Evolutionary conservation across 1,140 invertebrate genomes (phyloP).

Genomic region (Megalonaias nervosa): DNA sequence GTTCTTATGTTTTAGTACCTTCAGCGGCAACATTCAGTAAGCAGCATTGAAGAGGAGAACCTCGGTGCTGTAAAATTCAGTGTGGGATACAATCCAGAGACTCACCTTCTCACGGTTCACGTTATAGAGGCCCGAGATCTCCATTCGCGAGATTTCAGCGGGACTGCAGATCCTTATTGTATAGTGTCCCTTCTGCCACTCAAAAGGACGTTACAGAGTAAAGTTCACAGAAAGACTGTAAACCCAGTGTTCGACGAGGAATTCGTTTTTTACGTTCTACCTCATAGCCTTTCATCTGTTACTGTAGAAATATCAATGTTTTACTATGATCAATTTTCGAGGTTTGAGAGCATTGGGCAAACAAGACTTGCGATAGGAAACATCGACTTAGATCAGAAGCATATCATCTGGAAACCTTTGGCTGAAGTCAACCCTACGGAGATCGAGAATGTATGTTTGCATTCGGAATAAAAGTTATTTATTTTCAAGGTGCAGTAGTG

Average conservation of each 20-base stretch:
- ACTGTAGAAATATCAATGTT: slow-evolving; percentile 67
- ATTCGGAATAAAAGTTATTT: background rate
- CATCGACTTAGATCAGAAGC: slow-evolving; percentile 60
- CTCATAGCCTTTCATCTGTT: slow-evolving; percentile 44
- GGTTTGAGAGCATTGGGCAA: slow-evolving; percentile 67
- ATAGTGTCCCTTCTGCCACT: slow-evolving; percentile 62
- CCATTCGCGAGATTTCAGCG: slow-evolving; percentile 58
- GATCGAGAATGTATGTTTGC: slow-evolving; percentile 53
- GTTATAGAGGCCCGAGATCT: slow-evolving; percentile 66
- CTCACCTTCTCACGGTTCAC: slow-evolving; percentile 61
- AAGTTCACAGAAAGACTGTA: slow-evolving; percentile 77
- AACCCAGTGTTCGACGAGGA: slow-evolving; percentile 75
- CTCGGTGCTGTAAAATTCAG: slow-evolving; percentile 65
- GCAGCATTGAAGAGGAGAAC: slow-evolving; percentile 63
- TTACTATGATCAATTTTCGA: slow-evolving; percentile 67
- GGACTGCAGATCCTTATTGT: slow-evolving; percentile 67
- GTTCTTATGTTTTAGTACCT: slow-evolving; percentile 37
- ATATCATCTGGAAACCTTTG: slow-evolving; percentile 66
- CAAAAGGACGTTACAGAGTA: slow-evolving; percentile 56
- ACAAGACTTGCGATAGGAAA: slow-evolving; percentile 58
- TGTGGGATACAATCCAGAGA: slow-evolving; percentile 62
- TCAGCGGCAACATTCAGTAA: slow-evolving; percentile 54
- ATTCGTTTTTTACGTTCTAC: slow-evolving; percentile 67
- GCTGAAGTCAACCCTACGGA: slow-evolving; percentile 48
- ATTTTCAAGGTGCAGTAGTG: no score